Base-by-base conservation (phyloP, 53 echinoderm and acorn worm species). In the Echinarachnius parma region DNA sequence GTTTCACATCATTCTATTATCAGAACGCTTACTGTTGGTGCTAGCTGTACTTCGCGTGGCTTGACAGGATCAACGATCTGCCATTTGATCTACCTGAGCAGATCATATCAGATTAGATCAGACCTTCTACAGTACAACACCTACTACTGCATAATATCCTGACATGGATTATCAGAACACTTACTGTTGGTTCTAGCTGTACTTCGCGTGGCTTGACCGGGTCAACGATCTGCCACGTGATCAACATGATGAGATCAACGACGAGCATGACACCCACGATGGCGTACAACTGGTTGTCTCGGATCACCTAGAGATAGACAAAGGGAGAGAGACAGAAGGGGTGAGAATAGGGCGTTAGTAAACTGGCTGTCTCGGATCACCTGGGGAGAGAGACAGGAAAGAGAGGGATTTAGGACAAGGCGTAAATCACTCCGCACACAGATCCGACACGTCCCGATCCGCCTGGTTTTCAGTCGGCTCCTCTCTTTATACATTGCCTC, bases 161-260 rank as follows among this genome's bases (percentile, higher is more conserved):
- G 42, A 39, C 42, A 7, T 13, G 42, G 42, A 39, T 9, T 13
- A 4, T 9, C 9, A 13, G 4, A 18, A 18, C 30, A 11, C 75
- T 63, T 68, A 90, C 90, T 83, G 60, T 64, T 34, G 48, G 47
- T 28, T 66, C 78, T 20, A 75, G 70, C 15, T 67, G 14, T 11
- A 75, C 42, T 46, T 64, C 46, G 1, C 27, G 32, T 11, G 82
- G 82, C 15, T 82, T 62, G 59, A 96, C 81, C 3, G 96, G 90
- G 39, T 96, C 96, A 9, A 85, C 59, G 21, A 91, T 58, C 54
- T 96, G 84, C 96, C 96, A 96, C 18, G 88, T 69, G 34, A 91
- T 72, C 29, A 96, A 75, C 23, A 96, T 69, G 20, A 91, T 78
- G 7, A 91, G 59, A 34, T 96, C 96, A 9, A 96, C 65, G 7